A percentile compares a stretch with the other conserved stretches of the same genome.
Evolutionary conservation across 2,888 invertebrate genomes (phyloP).

Genomic region (Scaptomyza tumidula): DNA sequence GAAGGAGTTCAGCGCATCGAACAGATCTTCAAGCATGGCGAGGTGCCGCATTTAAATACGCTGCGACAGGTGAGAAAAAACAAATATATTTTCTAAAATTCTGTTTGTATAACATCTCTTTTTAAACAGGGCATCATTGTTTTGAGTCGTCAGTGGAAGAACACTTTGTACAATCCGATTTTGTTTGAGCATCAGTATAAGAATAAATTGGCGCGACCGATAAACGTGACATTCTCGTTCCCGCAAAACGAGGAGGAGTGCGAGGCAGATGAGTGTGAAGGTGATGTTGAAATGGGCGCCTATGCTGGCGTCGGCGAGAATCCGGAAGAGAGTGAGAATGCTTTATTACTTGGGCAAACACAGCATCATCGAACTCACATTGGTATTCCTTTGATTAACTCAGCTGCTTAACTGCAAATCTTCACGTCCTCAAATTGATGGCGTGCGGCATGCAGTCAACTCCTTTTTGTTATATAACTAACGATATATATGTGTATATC

Average conservation of each 20-base stretch:
- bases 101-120: not conserved
- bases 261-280: slow-evolving; percentile 84
- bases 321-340: slow-evolving; percentile 85
- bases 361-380: slow-evolving; percentile 85
- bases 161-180: slow-evolving; percentile 96
- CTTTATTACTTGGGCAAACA: slow-evolving; percentile 85
- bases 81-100: too few relatives aligned
- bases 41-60: slow-evolving; percentile 94
- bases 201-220: slow-evolving; percentile 91
- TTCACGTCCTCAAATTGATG: slow-evolving; percentile 18
- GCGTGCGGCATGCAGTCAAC: slow-evolving; percentile 48
- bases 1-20: slow-evolving; percentile 92
- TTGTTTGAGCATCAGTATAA: slow-evolving; percentile 95
- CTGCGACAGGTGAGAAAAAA: slow-evolving; percentile 90
- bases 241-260: slow-evolving; percentile 90
- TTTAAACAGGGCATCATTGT: slow-evolving; percentile 94
- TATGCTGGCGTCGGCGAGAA: slow-evolving; percentile 82
- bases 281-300: slow-evolving; percentile 81
- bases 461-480: slow-evolving; percentile 73
- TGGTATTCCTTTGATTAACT: slow-evolving; percentile 84
- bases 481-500: slow-evolving; percentile 45
- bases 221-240: slow-evolving; percentile 95
- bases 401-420: slow-evolving; percentile 64
- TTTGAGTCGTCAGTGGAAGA: slow-evolving; percentile 98
- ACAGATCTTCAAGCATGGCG: slow-evolving; percentile 91